Evolutionary conservation across 2,113 vertebrate genomes (phyloP), one percentile per base, ranked within the genome.

Genomic region (Scartelaos histophorus): DNA sequence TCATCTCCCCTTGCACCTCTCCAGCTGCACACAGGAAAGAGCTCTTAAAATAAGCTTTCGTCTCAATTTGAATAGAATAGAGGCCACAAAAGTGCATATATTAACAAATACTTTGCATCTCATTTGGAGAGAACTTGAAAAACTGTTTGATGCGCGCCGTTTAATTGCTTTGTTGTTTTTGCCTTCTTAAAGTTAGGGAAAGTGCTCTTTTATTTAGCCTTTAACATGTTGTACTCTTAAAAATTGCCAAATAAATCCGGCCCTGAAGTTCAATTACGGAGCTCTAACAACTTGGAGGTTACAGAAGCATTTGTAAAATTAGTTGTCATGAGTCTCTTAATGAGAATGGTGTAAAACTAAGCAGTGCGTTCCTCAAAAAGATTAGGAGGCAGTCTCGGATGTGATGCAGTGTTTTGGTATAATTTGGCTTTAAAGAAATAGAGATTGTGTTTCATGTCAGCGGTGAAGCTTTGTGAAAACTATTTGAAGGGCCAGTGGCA

Each of bases 101-200:
- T 90, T 90, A 88, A 88, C 83, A 92, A 89, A 82, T 87, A 77
- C 60, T 89, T 89, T 83, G 82, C 84, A 87, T 87, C 78, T 85
- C 56, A 85, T 89, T 85, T 79, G 57, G 67, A 61, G 7, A 58
- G 19, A 76, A 46, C 67, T 60, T 76, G 73, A 87, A 82, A 64
- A 84, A 70, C 24, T 47, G 66, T 78, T 79, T 73, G 60, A 75
- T 71, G 66, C 79, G 61, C 7, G 38, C 16, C 43, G 78, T 79
- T 74, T 79, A 79, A 76, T 62, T 0, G 13, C 22, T 25, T 75
- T 13, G 65, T 82, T 77, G 72, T 29, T 80, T 53, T 70, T 64
- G 34, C 38, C 24, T 66, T 81, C 71, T 76, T 47, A 49, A 75
- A 79, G 60, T 22, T 45, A 72, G 72, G 66, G 25, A 69, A 66